Conservation (phyloP, 2,888 invertebrate species). For the Chrysomela aeneicollis region DNA sequence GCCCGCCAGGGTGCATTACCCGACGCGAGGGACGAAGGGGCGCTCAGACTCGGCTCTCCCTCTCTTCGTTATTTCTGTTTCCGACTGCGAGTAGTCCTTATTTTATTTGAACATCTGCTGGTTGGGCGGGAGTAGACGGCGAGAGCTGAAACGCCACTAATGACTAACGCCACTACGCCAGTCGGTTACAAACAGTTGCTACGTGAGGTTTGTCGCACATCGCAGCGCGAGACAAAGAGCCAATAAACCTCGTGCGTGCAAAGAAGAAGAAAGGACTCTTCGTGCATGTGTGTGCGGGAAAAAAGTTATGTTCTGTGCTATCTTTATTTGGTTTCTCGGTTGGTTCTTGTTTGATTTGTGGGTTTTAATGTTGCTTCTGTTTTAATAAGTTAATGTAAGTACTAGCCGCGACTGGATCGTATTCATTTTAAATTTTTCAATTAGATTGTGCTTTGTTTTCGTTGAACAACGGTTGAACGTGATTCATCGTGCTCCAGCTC, state of each 20-base stretch:
- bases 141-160: conserved; percentile 12
- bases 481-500: conserved; percentile 32
- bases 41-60: conserved; percentile 33
- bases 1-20: conserved; percentile 30
- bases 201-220: conserved; percentile 19
- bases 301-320: conserved; percentile 29
- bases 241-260: conserved; percentile 14
- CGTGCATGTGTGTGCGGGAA: conserved; percentile 17
- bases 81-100: conserved; percentile 48
- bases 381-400: conserved; percentile 32
- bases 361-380: conserved; percentile 26
- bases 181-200: conserved; percentile 35
- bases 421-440: conserved; percentile 19
- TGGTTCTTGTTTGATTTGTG: conserved; percentile 27
- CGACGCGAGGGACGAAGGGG: conserved; percentile 37
- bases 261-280: conserved; percentile 21
- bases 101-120: conserved; percentile 53
- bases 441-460: conserved; percentile 34
- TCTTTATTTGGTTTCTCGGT: conserved; percentile 21
- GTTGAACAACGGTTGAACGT: conserved; percentile 29
- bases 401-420: conserved; percentile 29
- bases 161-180: conserved; percentile 27
- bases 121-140: conserved; percentile 47
- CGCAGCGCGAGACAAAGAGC: conserved; percentile 15
- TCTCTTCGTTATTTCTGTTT: conserved; percentile 30